Base-by-base conservation (phyloP, 2,888 invertebrate species). In the Melieria omissa region DNA sequence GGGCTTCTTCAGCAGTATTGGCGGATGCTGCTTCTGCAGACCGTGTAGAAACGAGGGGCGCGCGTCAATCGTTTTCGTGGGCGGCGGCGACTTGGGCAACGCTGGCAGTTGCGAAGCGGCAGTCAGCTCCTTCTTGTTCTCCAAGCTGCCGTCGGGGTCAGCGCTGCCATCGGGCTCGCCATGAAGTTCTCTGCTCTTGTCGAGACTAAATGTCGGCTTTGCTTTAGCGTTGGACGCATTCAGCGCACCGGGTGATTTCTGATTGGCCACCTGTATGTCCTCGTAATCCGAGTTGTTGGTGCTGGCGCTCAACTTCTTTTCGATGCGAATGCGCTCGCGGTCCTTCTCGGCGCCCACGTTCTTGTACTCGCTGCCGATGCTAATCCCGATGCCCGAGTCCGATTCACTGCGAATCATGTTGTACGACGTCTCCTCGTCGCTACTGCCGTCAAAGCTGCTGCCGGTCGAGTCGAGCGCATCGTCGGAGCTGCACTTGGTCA, bases 161-260 rank as follows among this genome's bases (percentile, higher is more conserved):
- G 95, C 94, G 78, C 93, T 90, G n/a, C 95, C 95, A 80, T 95
- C 95, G 0, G 95, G 95, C 80, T 94, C 95, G 8, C 95, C 95
- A 8, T 94, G 95, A 77, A 92, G 87, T 81, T 95, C 95, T 45
- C 95, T 89, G 83, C 93, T 93, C 75, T 90, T 88, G 65, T 91
- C 91, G 44, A 81, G 89, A 47, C 67, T 72, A 63, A 77, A 80
- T 0, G 68, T 63, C 5, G 75, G 57, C 4, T 77, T 78, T 41
- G 74, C 76, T 63, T 78, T 78, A 7, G 66, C 57, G 41, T 69
- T 29, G 6, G 65, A 64, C 0, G 62, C 41, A 7, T 72, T 67
- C 14, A 73, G 65, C 1, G 76, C 67, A 5, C 67, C 61, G 41
- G 71, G 12, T 12, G 62, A 29, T 0, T 74, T 64, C 62, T 84